Conservation (phyloP, 1,140 invertebrate genomes). For the Hermetia illucens region DNA sequence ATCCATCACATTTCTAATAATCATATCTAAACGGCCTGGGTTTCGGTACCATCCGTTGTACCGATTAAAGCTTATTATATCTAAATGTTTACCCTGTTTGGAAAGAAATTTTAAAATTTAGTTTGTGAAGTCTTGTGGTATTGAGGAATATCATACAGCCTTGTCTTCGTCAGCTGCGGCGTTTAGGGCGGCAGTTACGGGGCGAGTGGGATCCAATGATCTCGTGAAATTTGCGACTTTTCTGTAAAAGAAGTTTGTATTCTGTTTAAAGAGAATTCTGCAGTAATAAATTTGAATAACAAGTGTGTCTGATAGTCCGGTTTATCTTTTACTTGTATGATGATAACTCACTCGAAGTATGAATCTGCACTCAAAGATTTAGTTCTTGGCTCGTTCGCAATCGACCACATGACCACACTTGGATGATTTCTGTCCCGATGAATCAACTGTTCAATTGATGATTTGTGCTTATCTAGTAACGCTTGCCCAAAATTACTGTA, state of each 20-base stretch:
- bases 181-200: conserved; percentile 40
- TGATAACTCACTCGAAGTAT: conserved; percentile 71
- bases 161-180: not conserved
- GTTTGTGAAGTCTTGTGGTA: not conserved
- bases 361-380: conserved; percentile 42
- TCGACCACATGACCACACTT: conserved; percentile 84
- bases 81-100: conserved; percentile 38
- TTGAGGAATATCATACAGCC: not conserved
- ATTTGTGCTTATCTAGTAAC: conserved; percentile 59
- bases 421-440: conserved; percentile 82
- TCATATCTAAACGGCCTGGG: conserved; percentile 57
- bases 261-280: too few relatives aligned
- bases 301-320: too few relatives aligned
- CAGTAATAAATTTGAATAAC: too few relatives aligned
- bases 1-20: conserved; percentile 46
- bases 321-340: too few relatives aligned
- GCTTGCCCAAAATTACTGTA: conserved; percentile 7
- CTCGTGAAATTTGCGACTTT: conserved; percentile 25
- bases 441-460: conserved; percentile 65
- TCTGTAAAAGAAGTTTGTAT: conserved; percentile 1
- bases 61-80: conserved; percentile 82
- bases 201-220: conserved; percentile 43
- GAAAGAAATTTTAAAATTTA: not conserved
- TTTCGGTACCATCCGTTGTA: conserved; percentile 86
- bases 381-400: conserved; percentile 78